phyloP scores from a whole-genome alignment of 2,888 invertebrate species.

The Spodoptera littoralis region DNA sequence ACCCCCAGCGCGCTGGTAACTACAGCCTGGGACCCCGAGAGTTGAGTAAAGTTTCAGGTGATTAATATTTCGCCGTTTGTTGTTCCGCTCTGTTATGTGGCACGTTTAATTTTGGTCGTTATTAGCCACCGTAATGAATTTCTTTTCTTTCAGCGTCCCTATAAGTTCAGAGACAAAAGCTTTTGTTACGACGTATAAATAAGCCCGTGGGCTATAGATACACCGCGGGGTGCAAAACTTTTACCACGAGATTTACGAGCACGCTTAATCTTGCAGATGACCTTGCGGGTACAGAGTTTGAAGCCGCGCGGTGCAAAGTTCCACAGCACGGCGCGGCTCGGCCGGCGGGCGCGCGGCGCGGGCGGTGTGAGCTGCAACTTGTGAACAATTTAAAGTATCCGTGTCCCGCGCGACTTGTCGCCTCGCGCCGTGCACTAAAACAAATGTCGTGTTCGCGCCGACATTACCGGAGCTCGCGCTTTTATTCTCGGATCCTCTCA shows the following conservation, averaged over 20 bases:
- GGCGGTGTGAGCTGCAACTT: constrained; percentile 17
- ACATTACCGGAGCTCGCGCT: constrained; percentile 30
- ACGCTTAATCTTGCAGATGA: constrained; percentile 32
- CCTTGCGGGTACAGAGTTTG: constrained; percentile 32
- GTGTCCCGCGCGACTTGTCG: constrained; percentile 10
- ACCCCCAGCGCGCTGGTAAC: no score
- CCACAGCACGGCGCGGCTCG: not conserved
- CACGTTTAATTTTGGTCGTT: constrained; percentile 37
- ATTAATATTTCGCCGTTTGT: constrained; percentile 3
- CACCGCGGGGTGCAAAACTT: constrained; percentile 47
- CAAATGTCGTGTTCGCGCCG: constrained; percentile 30
- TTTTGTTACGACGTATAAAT: constrained; percentile 55
- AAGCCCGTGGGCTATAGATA: constrained; percentile 40
- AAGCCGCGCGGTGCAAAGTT: constrained; percentile 8
- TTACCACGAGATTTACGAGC: constrained; percentile 51
- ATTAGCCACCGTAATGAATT: constrained; percentile 46
- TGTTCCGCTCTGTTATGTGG: constrained; percentile 10
- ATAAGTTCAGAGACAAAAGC: constrained; percentile 53
- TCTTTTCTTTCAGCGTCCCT: constrained; percentile 32
- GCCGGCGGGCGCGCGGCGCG: constrained; percentile 1
- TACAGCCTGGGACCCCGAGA: no score
- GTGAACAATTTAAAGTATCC: constrained; percentile 34
- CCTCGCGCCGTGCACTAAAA: constrained; percentile 19
- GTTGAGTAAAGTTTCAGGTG: no score
- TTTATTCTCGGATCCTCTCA: constrained; percentile 37